Conservation (phyloP, 23 tunicate genomes). For the Styela plicata region DNA sequence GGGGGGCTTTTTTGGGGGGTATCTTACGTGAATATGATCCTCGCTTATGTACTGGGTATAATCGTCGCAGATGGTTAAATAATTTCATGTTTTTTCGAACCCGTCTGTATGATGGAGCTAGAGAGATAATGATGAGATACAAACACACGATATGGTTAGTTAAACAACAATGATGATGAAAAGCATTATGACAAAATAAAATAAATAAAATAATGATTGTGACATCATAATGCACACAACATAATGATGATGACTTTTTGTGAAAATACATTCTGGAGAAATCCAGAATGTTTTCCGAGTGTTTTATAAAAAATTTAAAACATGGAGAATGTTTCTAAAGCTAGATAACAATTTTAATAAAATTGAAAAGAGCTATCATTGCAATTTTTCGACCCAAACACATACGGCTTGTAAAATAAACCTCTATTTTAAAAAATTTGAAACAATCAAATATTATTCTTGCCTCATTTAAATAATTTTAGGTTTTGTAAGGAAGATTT, state of each 20-base stretch:
- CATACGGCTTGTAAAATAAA: no score
- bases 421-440: no score
- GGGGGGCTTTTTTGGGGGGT: slow-evolving; percentile 21
- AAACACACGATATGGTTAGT: slow-evolving; percentile 24
- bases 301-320: no score
- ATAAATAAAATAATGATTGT: not conserved
- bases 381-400: no score
- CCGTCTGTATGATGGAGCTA: slow-evolving; percentile 53
- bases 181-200: not conserved
- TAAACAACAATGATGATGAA: not conserved
- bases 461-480: no score
- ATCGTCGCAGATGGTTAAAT: slow-evolving; percentile 88
- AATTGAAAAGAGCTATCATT: no score
- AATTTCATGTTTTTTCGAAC: slow-evolving; percentile 70
- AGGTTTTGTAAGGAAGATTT: no score
- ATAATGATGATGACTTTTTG: not conserved
- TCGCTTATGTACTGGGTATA: slow-evolving; percentile 69
- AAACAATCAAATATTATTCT: no score
- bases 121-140: slow-evolving; percentile 14
- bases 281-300: not conserved
- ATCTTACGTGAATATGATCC: slow-evolving; percentile 91
- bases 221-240: not conserved
- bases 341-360: no score
- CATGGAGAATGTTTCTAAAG: no score
- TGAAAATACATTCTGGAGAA: not conserved